Evolutionary conservation across 2,113 vertebrate genomes (phyloP).

Genomic region (Camelus bactrianus): DNA sequence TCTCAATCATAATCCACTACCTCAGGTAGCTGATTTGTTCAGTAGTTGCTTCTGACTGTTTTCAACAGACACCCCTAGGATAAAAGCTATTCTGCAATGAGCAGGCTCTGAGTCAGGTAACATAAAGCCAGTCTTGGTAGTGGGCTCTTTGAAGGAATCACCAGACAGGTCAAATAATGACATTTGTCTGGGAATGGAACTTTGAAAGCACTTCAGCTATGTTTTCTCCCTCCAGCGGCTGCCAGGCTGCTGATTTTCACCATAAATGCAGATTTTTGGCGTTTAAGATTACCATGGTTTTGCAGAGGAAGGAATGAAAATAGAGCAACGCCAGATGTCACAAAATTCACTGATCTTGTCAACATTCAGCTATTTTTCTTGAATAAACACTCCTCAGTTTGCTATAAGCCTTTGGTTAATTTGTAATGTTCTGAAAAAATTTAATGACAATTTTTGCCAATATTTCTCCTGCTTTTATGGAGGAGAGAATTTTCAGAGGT

Average conservation of each 20-base stretch:
- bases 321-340: neutral
- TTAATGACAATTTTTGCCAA: neutral
- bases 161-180: neutral
- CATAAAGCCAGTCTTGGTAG: neutral
- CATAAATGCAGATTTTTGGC: neutral
- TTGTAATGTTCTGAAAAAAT: neutral
- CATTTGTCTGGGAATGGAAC: neutral
- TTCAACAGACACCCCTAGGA: accelerated
- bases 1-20: neutral
- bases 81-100: neutral
- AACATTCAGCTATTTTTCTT: neutral
- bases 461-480: neutral
- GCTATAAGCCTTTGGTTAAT: neutral
- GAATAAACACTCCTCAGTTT: neutral
- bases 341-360: neutral
- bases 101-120: neutral
- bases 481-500: neutral
- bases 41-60: neutral
- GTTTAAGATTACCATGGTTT: neutral
- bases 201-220: neutral
- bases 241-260: neutral
- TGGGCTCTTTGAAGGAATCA: neutral
- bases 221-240: neutral
- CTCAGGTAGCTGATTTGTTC: neutral
- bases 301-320: neutral